A percentile compares a stretch with the other conserved stretches of the same genome.
Conservation (phyloP, 1,140 invertebrate species). For the Cataglyphis hispanica region DNA sequence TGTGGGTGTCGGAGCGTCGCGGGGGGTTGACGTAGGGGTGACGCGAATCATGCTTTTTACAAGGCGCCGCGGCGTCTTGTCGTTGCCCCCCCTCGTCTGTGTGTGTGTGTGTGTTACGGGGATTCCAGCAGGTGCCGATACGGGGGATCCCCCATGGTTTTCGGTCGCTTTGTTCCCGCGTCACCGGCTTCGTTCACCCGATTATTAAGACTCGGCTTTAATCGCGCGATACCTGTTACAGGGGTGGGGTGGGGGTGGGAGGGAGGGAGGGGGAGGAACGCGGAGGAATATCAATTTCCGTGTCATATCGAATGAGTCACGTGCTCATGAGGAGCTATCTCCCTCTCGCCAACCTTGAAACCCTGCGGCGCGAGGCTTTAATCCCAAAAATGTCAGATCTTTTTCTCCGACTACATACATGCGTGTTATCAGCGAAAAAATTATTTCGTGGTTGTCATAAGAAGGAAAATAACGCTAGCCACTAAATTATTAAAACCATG, state of each 20-base stretch:
- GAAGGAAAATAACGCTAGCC: background rate
- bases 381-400: background rate
- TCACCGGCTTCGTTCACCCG: conserved; percentile 29
- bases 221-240: conserved; percentile 33
- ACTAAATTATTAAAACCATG: background rate
- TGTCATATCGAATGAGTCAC: conserved; percentile 10
- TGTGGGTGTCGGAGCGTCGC: conserved; percentile 68
- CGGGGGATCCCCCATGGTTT: conserved; percentile 37
- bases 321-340: too few relatives aligned
- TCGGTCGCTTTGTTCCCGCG: conserved; percentile 54
- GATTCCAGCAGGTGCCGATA: conserved; percentile 68
- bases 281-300: conserved; percentile 21
- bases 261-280: background rate
- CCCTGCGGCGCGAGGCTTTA: background rate
- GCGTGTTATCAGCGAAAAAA: background rate
- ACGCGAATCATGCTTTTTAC: conserved; percentile 70
- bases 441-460: background rate
- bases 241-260: too few relatives aligned
- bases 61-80: conserved; percentile 69
- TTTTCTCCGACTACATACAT: background rate
- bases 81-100: conserved; percentile 65
- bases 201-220: conserved; percentile 58
- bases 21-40: conserved; percentile 66
- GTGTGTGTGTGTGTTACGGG: conserved; percentile 30
- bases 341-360: background rate